phyloP scores from a whole-genome alignment of 1,140 invertebrate genomes.

The Pseudomyrmex concolor region DNA sequence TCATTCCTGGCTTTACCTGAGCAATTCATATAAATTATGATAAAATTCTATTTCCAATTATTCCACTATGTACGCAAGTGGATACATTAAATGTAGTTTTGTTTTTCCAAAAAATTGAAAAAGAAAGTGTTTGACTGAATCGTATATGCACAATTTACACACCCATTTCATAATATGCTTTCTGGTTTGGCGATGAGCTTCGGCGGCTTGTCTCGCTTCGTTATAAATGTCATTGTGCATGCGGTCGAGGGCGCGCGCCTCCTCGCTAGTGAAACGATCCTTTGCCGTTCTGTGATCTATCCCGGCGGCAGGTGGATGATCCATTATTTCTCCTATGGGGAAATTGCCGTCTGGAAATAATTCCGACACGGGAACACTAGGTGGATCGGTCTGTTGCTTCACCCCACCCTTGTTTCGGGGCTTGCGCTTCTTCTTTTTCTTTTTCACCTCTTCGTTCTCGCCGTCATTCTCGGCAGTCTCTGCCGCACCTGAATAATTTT shows the following conservation, averaged over 20 bases:
- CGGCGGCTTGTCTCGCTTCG: constrained; percentile 97
- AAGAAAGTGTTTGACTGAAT: too few relatives aligned
- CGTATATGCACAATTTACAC: neutral
- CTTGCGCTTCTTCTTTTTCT: constrained; percentile 88
- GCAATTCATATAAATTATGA: constrained; percentile 16
- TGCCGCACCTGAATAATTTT: neutral
- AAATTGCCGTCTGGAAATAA: constrained; percentile 93
- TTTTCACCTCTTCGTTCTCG: constrained; percentile 85
- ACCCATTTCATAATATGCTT: constrained; percentile 84
- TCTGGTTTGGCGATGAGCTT: constrained; percentile 96
- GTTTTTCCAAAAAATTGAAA: too few relatives aligned
- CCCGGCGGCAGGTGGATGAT: constrained; percentile 88
- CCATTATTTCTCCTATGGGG: constrained; percentile 92
- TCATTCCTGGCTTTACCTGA: constrained; percentile 98
- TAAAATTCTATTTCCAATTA: too few relatives aligned
- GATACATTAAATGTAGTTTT: neutral
- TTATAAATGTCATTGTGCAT: constrained; percentile 96
- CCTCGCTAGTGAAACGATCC: constrained; percentile 95
- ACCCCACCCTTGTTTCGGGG: constrained; percentile 83
- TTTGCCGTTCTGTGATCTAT: constrained; percentile 94
- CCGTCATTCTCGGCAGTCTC: constrained; percentile 75
- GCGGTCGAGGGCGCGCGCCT: constrained; percentile 93
- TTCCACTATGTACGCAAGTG: too few relatives aligned
- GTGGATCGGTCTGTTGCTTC: constrained; percentile 92
- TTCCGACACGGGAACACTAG: constrained; percentile 93